Percentiles rank a stretch among this genome's conserved stretches.
Conservation (phyloP, 2,888 invertebrate genomes). For the Strigamia maritima region DNA sequence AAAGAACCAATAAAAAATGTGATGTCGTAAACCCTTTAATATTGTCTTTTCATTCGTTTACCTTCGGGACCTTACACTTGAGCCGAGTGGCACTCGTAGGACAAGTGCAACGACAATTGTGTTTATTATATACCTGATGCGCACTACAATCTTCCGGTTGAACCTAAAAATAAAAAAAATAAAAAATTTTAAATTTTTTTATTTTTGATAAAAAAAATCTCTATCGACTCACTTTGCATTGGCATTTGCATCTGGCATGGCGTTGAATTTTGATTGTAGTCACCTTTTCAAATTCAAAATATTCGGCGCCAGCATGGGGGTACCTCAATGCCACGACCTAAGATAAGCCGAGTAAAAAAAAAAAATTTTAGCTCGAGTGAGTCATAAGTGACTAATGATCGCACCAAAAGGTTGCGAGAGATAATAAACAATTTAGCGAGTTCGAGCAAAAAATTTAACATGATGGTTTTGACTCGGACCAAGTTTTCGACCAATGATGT, state of each 20-base stretch:
- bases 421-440: slow-evolving; percentile 8
- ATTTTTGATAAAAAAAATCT: background rate
- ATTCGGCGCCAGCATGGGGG: slow-evolving; percentile 42
- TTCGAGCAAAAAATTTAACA: background rate
- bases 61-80: slow-evolving; percentile 42
- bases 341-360: background rate
- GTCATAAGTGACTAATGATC: slow-evolving; percentile 20
- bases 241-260: slow-evolving; percentile 42
- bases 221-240: slow-evolving; percentile 41
- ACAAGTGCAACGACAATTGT: slow-evolving; percentile 41
- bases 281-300: slow-evolving; percentile 42
- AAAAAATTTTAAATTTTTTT: background rate
- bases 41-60: background rate
- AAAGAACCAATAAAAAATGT: no score
- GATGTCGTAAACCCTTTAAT: no score
- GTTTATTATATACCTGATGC: slow-evolving; percentile 41
- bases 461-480: no score
- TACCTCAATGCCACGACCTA: slow-evolving; percentile 42
- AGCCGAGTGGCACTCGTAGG: slow-evolving; percentile 38
- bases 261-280: slow-evolving; percentile 41
- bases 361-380: background rate
- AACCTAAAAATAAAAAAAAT: slow-evolving; percentile 31
- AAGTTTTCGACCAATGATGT: no score
- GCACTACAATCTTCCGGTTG: slow-evolving; percentile 42
- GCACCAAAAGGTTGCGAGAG: slow-evolving; percentile 25